Base-by-base conservation (phyloP, 2,797 vertebrate genomes). In the Oryzias dopingdopingensis region DNA sequence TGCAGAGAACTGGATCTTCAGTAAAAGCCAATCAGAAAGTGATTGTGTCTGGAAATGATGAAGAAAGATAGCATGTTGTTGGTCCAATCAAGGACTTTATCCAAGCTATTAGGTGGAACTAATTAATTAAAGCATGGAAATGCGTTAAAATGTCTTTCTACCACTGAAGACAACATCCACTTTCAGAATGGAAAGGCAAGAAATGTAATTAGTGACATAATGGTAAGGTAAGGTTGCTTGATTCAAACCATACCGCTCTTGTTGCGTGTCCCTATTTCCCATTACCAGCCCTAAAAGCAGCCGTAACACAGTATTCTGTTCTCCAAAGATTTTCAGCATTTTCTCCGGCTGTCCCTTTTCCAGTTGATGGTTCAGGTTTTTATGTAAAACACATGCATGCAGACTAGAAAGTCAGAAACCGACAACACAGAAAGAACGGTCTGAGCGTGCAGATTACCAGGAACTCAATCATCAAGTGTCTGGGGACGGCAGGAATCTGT, bases 171-270 rank as follows among this genome's bases (percentile, higher is more conserved):
- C 79, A 83, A 81, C 79, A 79, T 86, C 67, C 76, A 84, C 74
- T 81, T 86, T 71, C 62, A 75, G 70, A 88, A 81, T 81, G 72
- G 82, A 86, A 90, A 89, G 86, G 83, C 81, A 76, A 87, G 87
- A 90, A 91, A 90, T 87, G 85, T 75, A 86, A 87, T 90, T 90
- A 89, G 82, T 89, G 85, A 77, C 81, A 85, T 83, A 81, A 88
- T 67, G 70, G 74, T 71, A 83, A 83, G 87, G 85, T 83, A 79
- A 74, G 69, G 66, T 53, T 47, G 71, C 65, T 69, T 89, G 78
- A 90, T 89, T 84, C 49, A 63, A 88, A 90, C 81, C 89, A 90
- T 65, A 87, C 82, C 82, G 79, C 62, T 67, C 74, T 50, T 60
- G 14, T 72, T 64, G 77, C 79, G 58, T 72, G 58, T 71, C 68